Percentiles rank a stretch among this genome's conserved stretches.
phyloP scores from a whole-genome alignment of 2,797 vertebrate genomes.

The Eulemur albifrons region DNA sequence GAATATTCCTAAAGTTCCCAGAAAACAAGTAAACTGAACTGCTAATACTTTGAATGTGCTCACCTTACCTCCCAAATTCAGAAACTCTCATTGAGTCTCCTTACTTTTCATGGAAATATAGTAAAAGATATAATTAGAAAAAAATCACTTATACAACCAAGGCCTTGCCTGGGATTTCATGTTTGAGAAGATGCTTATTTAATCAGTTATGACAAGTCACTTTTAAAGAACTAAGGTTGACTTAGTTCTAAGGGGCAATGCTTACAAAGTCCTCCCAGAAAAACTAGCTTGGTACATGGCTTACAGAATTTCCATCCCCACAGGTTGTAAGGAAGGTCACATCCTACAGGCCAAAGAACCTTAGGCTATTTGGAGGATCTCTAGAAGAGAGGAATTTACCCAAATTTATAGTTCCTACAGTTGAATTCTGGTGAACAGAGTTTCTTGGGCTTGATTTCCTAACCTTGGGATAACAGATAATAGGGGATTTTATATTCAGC shows the following conservation, averaged over 20 bases:
- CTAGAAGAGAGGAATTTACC: neutral
- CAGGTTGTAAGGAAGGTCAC: neutral
- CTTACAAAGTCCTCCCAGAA: neutral
- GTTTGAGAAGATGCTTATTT: conserved; percentile 28
- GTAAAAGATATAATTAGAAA: neutral
- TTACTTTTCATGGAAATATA: neutral
- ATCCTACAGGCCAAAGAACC: neutral
- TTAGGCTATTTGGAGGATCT: neutral
- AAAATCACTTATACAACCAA: neutral
- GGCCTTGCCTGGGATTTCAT: neutral
- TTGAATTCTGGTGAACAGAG: neutral
- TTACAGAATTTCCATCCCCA: neutral
- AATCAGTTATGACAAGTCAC: neutral
- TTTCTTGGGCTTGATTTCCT: conserved; percentile 11
- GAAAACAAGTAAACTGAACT: conserved; percentile 18
- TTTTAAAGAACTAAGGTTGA: neutral
- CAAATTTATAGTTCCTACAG: neutral
- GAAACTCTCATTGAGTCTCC: neutral
- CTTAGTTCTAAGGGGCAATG: neutral
- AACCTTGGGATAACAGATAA: neutral
- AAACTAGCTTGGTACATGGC: neutral
- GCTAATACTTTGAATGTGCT: neutral
- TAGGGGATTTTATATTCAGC: neutral
- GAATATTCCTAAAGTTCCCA: neutral
- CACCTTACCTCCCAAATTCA: neutral